These are phyloP conservation scores for Dendrolimus punctatus DNA, from an alignment of 1,140 invertebrate species.

Conservation along the genomic window DNA sequence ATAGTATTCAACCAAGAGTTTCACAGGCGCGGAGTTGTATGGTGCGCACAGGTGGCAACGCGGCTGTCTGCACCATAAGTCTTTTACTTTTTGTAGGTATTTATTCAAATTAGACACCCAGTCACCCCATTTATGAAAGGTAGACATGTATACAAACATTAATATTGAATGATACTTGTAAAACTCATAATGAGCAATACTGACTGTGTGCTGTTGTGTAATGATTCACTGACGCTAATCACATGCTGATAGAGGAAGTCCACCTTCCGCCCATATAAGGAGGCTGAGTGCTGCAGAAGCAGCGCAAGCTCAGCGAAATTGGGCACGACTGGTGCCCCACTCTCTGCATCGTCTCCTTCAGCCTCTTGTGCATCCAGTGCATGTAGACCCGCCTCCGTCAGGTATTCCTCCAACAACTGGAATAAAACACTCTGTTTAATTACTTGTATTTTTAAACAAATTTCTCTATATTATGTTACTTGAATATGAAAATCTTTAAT, in stretches of 20 bases:
- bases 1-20: no score
- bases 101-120: no score
- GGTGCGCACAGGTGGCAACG: no score
- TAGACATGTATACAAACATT: no score
- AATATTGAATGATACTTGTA: not conserved
- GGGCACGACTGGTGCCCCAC: conserved; percentile 12
- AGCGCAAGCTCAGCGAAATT: conserved; percentile 62
- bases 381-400: conserved; percentile 62
- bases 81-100: no score
- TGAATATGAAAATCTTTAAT: no score
- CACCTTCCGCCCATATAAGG: conserved; percentile 58
- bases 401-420: conserved; percentile 65
- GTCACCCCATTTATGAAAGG: no score
- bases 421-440: not conserved
- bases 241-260: conserved; percentile 59
- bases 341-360: conserved; percentile 9
- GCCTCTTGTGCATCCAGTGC: conserved; percentile 41
- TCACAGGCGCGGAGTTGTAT: no score
- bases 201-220: conserved; percentile 36
- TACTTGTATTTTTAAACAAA: not conserved
- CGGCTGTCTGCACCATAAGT: no score
- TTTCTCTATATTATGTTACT: no score
- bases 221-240: conserved; percentile 39
- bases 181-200: conserved; percentile 7
- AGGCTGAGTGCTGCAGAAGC: conserved; percentile 55